phyloP scores from a whole-genome alignment of 2,888 invertebrate species.

The Aphidius colemani region DNA sequence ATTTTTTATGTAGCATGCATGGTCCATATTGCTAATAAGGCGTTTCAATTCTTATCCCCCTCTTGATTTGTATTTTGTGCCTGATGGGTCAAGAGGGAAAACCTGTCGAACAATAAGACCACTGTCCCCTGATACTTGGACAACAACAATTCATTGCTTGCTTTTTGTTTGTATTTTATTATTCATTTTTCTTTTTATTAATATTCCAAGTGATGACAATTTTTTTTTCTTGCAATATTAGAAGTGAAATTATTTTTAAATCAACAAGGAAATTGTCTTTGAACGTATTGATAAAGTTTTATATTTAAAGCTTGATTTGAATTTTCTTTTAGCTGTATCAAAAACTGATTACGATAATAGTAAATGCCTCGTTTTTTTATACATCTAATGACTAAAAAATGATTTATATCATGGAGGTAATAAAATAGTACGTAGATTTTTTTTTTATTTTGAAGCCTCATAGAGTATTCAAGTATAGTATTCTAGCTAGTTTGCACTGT shows the following conservation, averaged over 20 bases:
- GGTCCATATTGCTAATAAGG: constrained; percentile 50
- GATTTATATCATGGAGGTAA: no score
- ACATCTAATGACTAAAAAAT: background rate
- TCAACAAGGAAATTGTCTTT: constrained; percentile 37
- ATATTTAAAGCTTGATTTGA: no score
- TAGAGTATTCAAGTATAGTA: background rate
- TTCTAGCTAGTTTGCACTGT: constrained; percentile 48
- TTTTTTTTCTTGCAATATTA: background rate
- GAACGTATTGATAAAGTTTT: constrained; percentile 5
- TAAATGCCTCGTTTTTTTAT: background rate
- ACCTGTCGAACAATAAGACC: constrained; percentile 33
- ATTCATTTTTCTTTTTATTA: constrained; percentile 1
- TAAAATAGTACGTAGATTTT: background rate
- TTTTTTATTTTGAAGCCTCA: background rate
- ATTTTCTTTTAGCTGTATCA: no score
- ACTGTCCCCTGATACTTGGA: background rate
- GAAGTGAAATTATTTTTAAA: constrained; percentile 25
- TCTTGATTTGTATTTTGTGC: constrained; percentile 7
- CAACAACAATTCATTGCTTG: constrained; percentile 16
- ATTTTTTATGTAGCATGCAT: constrained; percentile 19
- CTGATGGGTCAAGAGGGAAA: constrained; percentile 41
- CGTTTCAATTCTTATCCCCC: constrained; percentile 31
- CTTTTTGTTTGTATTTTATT: background rate
- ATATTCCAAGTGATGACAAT: no score
- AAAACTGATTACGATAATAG: no score